Evolutionary conservation across 2,113 vertebrate species (phyloP).

Genomic region (Merops nubicus): DNA sequence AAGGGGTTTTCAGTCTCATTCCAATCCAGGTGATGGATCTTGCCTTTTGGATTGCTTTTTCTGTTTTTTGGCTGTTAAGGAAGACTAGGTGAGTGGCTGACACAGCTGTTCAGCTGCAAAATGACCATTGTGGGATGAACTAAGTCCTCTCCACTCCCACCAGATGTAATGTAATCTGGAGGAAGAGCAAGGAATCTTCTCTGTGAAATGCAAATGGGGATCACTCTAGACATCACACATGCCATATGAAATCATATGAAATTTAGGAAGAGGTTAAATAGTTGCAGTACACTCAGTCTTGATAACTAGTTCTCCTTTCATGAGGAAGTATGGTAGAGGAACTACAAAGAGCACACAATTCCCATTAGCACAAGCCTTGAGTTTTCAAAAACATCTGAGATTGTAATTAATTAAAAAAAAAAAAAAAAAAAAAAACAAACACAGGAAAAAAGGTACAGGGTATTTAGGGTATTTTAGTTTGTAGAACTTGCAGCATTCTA

Average conservation of each 20-base stretch:
- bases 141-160: neutral
- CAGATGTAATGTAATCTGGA: neutral
- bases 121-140: neutral
- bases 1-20: rapidly evolving
- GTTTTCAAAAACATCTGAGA: neutral
- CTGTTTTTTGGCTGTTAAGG: neutral
- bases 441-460: neutral
- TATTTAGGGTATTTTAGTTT: neutral
- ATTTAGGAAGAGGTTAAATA: neutral
- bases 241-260: neutral
- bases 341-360: neutral
- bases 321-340: neutral
- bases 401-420: neutral
- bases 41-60: neutral
- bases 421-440: too few species aligned
- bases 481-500: neutral
- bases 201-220: neutral
- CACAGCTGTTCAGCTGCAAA: neutral
- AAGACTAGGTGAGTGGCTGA: neutral
- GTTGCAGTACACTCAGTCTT: neutral
- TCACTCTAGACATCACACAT: neutral
- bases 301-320: neutral
- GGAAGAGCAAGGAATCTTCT: neutral
- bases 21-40: neutral
- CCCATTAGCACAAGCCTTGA: neutral